Base-by-base conservation (phyloP, 2,797 vertebrate genomes). In the Centroberyx gerrardi region DNA sequence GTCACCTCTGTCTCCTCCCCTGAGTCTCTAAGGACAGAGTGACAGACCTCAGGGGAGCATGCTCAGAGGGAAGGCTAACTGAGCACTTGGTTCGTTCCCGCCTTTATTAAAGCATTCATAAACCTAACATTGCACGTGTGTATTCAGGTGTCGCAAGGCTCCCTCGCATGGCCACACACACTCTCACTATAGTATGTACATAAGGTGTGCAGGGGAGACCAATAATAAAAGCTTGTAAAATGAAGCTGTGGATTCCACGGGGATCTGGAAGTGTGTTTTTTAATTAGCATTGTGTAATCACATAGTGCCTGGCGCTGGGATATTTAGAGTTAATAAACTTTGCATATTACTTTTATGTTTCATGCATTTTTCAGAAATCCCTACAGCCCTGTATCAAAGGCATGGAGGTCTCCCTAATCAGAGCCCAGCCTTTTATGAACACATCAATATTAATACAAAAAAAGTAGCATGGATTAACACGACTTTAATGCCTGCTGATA, bases 361-460 rank as follows among this genome's bases (percentile, higher is more conserved):
- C 87, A 91, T 92, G 86, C 84, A 92, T 93, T 92, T 95, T 93
- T 91, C 72, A 90, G 60, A 88, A 94, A 87, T 93, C 90, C 91
- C 91, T 29, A 68, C 58, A 87, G 90, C 64, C 76, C 73, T 74
- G 71, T 78, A 88, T 90, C 88, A 92, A 86, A 91, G 81, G 81
- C 85, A 78, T 74, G 71, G 85, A 87, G 90, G 91, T 89, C 80
- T 84, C 72, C 81, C 68, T 85, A 89, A 87, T 89, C 85, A 87
- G 53, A 90, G 77, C 60, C 33, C 44, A 5, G 75, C 69, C 78
- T 88, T 88, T 88, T 88, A 92, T 90, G 87, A 92, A 91, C 76
- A 88, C 91, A 92, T 94, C 90, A 93, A 93, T 93, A 94, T 92
- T 89, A 91, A 90, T 75, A 88, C 65, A 84, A 85, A 92, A 92